Percentiles rank a stretch among this genome's conserved stretches.
Conservation (phyloP, 2,797 vertebrate genomes). For the Poecile montanus region DNA sequence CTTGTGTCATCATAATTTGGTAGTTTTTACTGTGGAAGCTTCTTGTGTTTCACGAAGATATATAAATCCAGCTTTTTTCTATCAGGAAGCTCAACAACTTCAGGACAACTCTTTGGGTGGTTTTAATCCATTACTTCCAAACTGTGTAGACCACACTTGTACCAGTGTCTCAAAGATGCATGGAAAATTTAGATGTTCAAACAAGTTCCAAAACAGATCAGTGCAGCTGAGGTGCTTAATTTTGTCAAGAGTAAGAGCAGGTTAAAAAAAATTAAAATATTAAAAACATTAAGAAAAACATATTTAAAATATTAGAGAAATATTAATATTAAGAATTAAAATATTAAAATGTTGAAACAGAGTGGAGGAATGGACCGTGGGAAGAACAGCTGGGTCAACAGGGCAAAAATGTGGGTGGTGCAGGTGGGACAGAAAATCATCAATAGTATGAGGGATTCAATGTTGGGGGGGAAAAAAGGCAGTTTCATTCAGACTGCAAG, state of each 20-base stretch:
- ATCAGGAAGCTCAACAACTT: neutral
- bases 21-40: neutral
- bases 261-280: neutral
- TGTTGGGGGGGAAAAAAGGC: accelerated
- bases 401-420: neutral
- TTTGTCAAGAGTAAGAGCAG: neutral
- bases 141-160: neutral
- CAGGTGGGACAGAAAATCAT: neutral
- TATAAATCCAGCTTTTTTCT: neutral
- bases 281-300: neutral
- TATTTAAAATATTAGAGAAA: accelerated
- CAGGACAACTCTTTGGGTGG: neutral
- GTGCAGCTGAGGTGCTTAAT: neutral
- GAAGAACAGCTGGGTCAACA: neutral
- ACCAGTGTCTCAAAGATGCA: neutral
- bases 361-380: neutral
- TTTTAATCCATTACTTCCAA: constrained; percentile 30
- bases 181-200: neutral
- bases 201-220: neutral
- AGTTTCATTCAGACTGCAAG: neutral
- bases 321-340: neutral
- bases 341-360: neutral
- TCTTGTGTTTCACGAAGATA: neutral
- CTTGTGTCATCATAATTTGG: neutral
- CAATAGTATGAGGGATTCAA: neutral